Evolutionary conservation across 2,888 invertebrate genomes (phyloP).

Genomic region (Bimastos eiseni): DNA sequence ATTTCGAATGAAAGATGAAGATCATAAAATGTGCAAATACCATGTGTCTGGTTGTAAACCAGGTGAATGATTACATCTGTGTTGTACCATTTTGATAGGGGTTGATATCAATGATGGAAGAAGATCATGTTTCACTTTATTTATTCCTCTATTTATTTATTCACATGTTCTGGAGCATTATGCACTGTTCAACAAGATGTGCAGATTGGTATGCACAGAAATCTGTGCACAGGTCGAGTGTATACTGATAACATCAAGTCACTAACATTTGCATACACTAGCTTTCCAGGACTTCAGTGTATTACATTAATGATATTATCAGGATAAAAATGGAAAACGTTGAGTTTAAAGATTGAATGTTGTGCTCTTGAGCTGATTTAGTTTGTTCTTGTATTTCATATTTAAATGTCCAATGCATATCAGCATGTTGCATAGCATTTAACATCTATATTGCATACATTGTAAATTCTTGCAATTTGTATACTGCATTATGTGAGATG

Average conservation of each 20-base stretch:
- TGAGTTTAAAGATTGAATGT: slow-evolving; percentile 3
- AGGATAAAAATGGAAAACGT: not conserved
- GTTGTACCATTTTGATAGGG: slow-evolving; percentile 4
- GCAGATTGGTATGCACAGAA: not conserved
- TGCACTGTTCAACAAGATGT: not conserved
- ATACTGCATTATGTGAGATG: not conserved
- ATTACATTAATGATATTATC: slow-evolving; percentile 3
- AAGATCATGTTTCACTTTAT: slow-evolving; percentile 9
- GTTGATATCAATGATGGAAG: slow-evolving; percentile 22
- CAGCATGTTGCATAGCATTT: not conserved
- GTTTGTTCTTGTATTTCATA: not conserved
- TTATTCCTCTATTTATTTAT: slow-evolving; percentile 3
- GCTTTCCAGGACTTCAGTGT: not conserved
- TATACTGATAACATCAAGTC: not conserved
- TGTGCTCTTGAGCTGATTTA: not conserved
- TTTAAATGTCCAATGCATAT: too few species aligned
- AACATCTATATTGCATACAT: not conserved
- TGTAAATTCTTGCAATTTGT: not conserved
- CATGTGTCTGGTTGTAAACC: not conserved
- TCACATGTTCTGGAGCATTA: not conserved
- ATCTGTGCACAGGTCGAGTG: not conserved
- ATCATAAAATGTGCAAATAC: not conserved
- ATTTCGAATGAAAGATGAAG: not conserved
- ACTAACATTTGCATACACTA: not conserved
- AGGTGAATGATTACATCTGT: slow-evolving; percentile 21